Base-by-base conservation (phyloP, 1,140 invertebrate genomes). In the Anoplophora glabripennis region DNA sequence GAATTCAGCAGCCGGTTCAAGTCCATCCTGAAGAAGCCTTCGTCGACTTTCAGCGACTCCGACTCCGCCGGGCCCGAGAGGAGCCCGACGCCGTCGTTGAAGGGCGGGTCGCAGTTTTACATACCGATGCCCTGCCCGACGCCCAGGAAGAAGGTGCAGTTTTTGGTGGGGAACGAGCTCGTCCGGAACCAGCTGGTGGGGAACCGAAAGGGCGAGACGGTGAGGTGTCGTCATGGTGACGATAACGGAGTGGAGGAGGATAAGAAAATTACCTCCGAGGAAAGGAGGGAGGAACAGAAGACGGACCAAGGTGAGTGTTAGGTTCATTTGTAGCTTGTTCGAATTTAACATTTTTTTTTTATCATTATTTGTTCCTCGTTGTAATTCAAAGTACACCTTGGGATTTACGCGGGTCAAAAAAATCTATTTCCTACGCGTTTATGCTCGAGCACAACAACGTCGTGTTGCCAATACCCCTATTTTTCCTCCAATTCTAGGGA, bases 21-120 rank as follows among this genome's bases (percentile, higher is more conserved):
- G 75, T 87, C 86, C 15, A 88, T 88, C 64, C 72, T 88, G 58
- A 88, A 88, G 72, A 86, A 87, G 72, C 83, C 84, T 21, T 62
- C 67, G 10, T 62, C 72, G 36, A 72, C 65, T 64, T 76, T 67
- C 61, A 65, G 65, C 68, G 71, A 74, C 57, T 63, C 67, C 44
- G 70, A 66, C 52, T 61, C 65, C 45, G 57, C 61, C 46, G 38
- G 45, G 53, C 56, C 40, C 11, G 63, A 65, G 57, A 63, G 53
- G 47, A 70, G 61, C 53, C 70, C 70, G 36, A 67, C 69, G 38
- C 63, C 68, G 14, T 52, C 61, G 12, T 42, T 38, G 42, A 68
- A 72, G 70, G 79, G 79, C 70, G 79, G 80, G 62, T 82, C 84
- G 59, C 80, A 83, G 66, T 86, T 86, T 79, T 86, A 86, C 71